These are phyloP conservation scores for Ennomos erosarius DNA, from an alignment of 2,888 invertebrate genomes.

Conservation along the genomic window DNA sequence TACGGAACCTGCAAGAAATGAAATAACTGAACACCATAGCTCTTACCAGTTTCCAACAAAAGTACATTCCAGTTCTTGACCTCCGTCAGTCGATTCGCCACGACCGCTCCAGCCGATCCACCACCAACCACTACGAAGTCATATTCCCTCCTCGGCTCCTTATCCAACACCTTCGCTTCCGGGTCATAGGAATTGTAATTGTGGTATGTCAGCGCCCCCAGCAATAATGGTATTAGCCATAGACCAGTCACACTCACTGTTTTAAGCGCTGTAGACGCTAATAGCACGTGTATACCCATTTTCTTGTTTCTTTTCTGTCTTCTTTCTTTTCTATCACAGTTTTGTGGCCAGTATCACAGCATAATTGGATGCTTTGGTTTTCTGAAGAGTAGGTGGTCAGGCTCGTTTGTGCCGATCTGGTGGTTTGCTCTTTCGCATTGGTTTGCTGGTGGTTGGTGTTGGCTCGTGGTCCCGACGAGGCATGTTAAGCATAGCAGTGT, in stretches of 20 bases:
- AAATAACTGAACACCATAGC: too few relatives aligned
- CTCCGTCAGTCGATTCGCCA: slow-evolving; percentile 93
- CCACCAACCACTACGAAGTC: slow-evolving; percentile 94
- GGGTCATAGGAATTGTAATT: slow-evolving; percentile 93
- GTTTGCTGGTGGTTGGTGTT: slow-evolving; percentile 52
- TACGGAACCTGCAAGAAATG: too few relatives aligned
- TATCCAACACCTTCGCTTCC: slow-evolving; percentile 90
- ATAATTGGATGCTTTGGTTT: slow-evolving; percentile 52
- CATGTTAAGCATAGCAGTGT: slow-evolving; percentile 72
- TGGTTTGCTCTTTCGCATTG: slow-evolving; percentile 73
- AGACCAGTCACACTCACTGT: slow-evolving; percentile 91
- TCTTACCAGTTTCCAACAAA: slow-evolving; percentile 89
- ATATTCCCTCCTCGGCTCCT: slow-evolving; percentile 89
- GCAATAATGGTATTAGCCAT: slow-evolving; percentile 93
- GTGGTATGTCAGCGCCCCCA: slow-evolving; percentile 92
- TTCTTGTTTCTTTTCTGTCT: slow-evolving; percentile 33
- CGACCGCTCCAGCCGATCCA: slow-evolving; percentile 95
- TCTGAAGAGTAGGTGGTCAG: slow-evolving; percentile 52
- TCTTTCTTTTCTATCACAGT: slow-evolving; percentile 45
- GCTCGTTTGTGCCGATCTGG: slow-evolving; percentile 65
- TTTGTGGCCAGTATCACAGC: slow-evolving; percentile 53
- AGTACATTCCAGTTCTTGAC: slow-evolving; percentile 91
- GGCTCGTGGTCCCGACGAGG: slow-evolving; percentile 54
- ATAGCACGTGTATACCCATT: slow-evolving; percentile 90
- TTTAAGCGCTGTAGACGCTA: slow-evolving; percentile 91